Percentiles rank a stretch among this genome's conserved stretches.
These are phyloP conservation scores for Takifugu ocellatus DNA, from an alignment of 2,797 vertebrate genomes.

Conservation along the genomic window DNA sequence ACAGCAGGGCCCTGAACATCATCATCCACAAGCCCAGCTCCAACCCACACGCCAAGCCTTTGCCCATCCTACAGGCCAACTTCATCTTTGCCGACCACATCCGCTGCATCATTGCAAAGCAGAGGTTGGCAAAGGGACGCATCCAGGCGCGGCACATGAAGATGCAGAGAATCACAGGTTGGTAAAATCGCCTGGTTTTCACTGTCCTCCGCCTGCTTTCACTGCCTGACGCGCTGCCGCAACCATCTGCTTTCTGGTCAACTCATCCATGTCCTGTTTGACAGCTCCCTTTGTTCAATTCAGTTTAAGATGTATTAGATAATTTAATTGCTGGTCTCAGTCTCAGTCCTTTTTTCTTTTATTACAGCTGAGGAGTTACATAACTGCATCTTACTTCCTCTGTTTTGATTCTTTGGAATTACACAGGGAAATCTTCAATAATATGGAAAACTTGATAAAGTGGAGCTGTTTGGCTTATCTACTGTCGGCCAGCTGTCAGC, in stretches of 20 bases:
- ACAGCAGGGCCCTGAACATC: constrained; percentile 94
- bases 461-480: too few species aligned
- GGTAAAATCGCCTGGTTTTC: constrained; percentile 7
- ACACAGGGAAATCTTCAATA: too few species aligned
- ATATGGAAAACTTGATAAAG: too few species aligned
- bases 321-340: too few species aligned
- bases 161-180: constrained; percentile 97
- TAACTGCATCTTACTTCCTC: too few species aligned
- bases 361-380: too few species aligned
- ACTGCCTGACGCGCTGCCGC: neutral
- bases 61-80: constrained; percentile 97
- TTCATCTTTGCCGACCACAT: constrained; percentile 97
- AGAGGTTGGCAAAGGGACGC: constrained; percentile 93
- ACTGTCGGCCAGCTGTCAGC: too few species aligned
- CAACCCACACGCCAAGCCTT: constrained; percentile 93
- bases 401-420: too few species aligned
- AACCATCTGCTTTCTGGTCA: neutral
- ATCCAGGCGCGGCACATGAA: constrained; percentile 97
- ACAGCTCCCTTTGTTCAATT: too few species aligned
- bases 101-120: constrained; percentile 97
- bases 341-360: too few species aligned
- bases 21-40: constrained; percentile 95
- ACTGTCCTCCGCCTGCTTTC: neutral
- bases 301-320: too few species aligned
- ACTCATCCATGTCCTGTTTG: too few species aligned